Conservation (phyloP, 2,113 vertebrate species). For the Balaenoptera acutorostrata region DNA sequence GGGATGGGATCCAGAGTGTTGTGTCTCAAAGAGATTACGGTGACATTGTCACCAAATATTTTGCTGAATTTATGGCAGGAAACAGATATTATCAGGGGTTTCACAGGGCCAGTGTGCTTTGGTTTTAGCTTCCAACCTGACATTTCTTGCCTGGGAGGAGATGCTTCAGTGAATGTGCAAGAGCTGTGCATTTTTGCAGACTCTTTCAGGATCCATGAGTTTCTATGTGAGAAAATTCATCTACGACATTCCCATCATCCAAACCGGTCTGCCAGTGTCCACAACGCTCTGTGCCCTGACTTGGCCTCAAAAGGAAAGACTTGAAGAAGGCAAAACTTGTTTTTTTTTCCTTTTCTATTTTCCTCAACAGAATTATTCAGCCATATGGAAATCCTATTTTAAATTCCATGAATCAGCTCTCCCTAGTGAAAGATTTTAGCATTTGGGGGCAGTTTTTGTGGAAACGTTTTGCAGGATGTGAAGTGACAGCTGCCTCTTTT, state of each 20-base stretch:
- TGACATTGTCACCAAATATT: background rate
- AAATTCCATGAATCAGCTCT: constrained; percentile 50
- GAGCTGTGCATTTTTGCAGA: background rate
- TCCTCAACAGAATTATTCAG: background rate
- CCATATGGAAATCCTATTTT: background rate
- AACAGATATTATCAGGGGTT: background rate
- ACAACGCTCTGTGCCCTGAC: background rate
- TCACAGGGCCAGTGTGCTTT: background rate
- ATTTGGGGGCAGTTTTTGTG: constrained; percentile 10
- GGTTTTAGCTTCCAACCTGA: background rate
- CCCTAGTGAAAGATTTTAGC: constrained; percentile 5
- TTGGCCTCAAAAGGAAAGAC: background rate
- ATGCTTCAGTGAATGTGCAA: background rate
- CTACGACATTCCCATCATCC: background rate
- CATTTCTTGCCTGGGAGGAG: background rate
- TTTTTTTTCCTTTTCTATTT: background rate
- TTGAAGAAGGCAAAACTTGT: background rate
- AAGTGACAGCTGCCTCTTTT: constrained; percentile 49
- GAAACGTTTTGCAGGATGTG: background rate
- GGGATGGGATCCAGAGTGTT: background rate
- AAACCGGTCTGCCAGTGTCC: no score
- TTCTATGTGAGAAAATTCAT: background rate
- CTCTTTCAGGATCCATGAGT: background rate
- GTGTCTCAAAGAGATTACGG: background rate
- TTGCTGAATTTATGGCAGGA: background rate